Evolutionary conservation across 1,140 invertebrate genomes (phyloP).

Genomic region (Eulimnadia texana): DNA sequence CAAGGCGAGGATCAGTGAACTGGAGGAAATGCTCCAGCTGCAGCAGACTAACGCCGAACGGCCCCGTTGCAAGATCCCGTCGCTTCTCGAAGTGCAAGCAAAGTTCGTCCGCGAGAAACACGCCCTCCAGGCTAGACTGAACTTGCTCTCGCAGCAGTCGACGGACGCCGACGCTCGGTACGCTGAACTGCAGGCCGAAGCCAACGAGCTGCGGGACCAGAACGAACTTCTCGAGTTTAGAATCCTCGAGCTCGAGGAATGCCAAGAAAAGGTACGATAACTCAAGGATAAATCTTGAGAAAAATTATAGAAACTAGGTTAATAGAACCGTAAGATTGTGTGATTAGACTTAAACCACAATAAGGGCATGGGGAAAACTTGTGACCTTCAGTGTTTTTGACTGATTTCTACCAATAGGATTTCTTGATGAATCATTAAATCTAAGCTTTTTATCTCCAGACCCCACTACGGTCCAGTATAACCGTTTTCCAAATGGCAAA

Average conservation of each 20-base stretch:
- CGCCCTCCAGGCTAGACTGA: not conserved
- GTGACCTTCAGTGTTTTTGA: too few relatives aligned
- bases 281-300: not conserved
- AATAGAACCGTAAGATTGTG: not conserved
- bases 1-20: not conserved
- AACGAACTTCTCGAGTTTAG: slow-evolving; percentile 43
- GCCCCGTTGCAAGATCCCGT: not conserved
- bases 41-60: slow-evolving; percentile 12
- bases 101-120: slow-evolving; percentile 9
- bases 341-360: too few relatives aligned
- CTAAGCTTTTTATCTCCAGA: too few relatives aligned
- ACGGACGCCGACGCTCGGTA: not conserved
- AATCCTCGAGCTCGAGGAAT: slow-evolving; percentile 39
- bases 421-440: too few relatives aligned
- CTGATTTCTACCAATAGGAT: too few relatives aligned
- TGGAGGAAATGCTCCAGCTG: slow-evolving; percentile 22
- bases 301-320: not conserved
- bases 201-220: slow-evolving; percentile 39
- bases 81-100: slow-evolving; percentile 6
- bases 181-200: slow-evolving; percentile 26
- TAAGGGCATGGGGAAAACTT: too few relatives aligned
- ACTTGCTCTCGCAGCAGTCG: not conserved
- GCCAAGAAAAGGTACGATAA: slow-evolving; percentile 18
- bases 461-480: too few relatives aligned
- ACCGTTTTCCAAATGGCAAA: too few relatives aligned